Evolutionary conservation across 1,140 invertebrate genomes (phyloP).

Genomic region (Arctopsyche grandis): DNA sequence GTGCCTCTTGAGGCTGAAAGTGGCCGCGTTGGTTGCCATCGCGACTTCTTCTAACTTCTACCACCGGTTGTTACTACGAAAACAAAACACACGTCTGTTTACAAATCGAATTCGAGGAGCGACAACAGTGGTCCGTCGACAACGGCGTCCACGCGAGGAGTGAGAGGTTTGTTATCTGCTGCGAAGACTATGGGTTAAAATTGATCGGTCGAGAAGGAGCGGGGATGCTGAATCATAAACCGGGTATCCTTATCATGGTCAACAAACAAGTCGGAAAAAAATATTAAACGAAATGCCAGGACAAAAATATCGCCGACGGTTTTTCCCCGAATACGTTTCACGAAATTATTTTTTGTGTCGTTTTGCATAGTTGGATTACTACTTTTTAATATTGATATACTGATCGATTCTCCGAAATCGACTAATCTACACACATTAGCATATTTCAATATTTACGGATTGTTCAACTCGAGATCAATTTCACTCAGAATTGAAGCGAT

Average conservation of each 20-base stretch:
- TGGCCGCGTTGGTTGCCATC: constrained; percentile 18
- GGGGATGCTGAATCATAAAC: constrained; percentile 6
- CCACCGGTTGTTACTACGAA: background rate
- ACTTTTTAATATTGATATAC: too few relatives aligned
- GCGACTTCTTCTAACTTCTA: background rate
- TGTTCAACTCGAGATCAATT: too few relatives aligned
- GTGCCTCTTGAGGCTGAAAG: constrained; percentile 57
- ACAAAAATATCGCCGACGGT: too few relatives aligned
- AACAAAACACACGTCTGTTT: background rate
- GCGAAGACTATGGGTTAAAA: background rate
- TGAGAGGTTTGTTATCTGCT: background rate
- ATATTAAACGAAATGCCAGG: too few relatives aligned
- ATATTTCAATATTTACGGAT: too few relatives aligned
- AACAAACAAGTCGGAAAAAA: too few relatives aligned
- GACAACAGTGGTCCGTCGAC: background rate
- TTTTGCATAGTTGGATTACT: too few relatives aligned
- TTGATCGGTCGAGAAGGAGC: background rate
- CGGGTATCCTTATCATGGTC: background rate
- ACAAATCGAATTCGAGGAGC: background rate
- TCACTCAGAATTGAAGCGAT: too few relatives aligned
- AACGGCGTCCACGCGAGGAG: background rate
- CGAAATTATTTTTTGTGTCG: too few relatives aligned
- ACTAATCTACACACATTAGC: too few relatives aligned
- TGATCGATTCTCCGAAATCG: too few relatives aligned
- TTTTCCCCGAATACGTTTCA: too few relatives aligned